Evolutionary conservation across 1,140 invertebrate species (phyloP), one percentile per base, ranked within the genome.

Genomic region (Leptonema lineaticorne): DNA sequence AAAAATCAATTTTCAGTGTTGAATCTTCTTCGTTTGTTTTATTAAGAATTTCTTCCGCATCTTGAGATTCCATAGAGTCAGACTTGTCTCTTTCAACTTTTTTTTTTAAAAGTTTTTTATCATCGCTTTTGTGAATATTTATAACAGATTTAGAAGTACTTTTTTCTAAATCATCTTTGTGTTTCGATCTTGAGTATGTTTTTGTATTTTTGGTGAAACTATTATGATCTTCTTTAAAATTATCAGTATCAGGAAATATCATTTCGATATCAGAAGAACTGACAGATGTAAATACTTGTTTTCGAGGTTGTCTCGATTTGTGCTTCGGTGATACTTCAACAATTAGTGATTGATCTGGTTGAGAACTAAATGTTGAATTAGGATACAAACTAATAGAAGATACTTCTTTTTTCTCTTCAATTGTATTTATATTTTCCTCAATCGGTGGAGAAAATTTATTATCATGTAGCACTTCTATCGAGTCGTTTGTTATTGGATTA

Each of bases 251-350:
- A 7, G 80, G 78, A 71, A 79, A 77, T 63, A 83, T 82, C 14
- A 83, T 73, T 75, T 83, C 80, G 48, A 82, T 68, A 62, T 82
- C 81, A 2, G 81, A 79, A 30, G 71, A 74, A 57, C 80, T 78
- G 4, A 83, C 81, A 6, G 81, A 79, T 24, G 79, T 81, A 22
- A 83, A 74, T 18, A 83, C 78, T 75, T 83, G 81, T 73, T 83
- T 83, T 70, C 81, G 76, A 70, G 82, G 81, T 75, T 83, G 81
- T 75, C 79, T 81, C 14, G 73, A 77, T 74, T 83, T 83, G 16
- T 57, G 67, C 75, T 77, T 80, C n/a, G 50, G 56, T 1, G 57
- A 60, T 22, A 30, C 37, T 27, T 80, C 78, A 65, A 75, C 76
- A 69, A 74, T 76, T 53, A 68, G 28, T 11, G 57, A 50, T 57